Conservation (phyloP, 2,888 invertebrate genomes). For the Diploptera punctata region DNA sequence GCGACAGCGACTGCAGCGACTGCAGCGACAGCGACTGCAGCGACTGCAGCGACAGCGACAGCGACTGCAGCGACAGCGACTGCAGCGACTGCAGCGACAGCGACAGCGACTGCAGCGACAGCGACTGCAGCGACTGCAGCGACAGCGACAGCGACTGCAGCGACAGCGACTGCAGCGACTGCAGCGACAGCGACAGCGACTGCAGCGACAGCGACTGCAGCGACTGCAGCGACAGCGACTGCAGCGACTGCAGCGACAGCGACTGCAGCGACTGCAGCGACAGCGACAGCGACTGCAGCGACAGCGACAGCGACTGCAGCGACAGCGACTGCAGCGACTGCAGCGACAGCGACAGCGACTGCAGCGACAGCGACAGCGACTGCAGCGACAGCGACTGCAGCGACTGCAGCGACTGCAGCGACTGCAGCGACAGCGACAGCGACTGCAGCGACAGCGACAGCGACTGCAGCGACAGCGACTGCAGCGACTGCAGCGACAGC, state of each 20-base stretch:
- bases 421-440: neutral
- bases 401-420: slow-evolving; percentile 1
- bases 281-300: slow-evolving; percentile 12
- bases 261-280: slow-evolving; percentile 4
- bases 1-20: neutral
- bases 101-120: neutral
- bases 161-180: neutral
- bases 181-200: too few relatives aligned
- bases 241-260: slow-evolving; percentile 11
- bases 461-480: neutral
- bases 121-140: neutral
- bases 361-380: slow-evolving; percentile 8
- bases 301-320: slow-evolving; percentile 1
- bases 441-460: slow-evolving; percentile 16
- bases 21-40: neutral
- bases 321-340: neutral
- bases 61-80: neutral
- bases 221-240: neutral
- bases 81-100: neutral
- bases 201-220: neutral
- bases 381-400: slow-evolving; percentile 5
- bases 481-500: slow-evolving; percentile 9
- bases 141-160: neutral
- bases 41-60: neutral
- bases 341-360: slow-evolving; percentile 8